Evolutionary conservation across 1,140 invertebrate genomes (phyloP).

Genomic region (Sminthurides bifidus): DNA sequence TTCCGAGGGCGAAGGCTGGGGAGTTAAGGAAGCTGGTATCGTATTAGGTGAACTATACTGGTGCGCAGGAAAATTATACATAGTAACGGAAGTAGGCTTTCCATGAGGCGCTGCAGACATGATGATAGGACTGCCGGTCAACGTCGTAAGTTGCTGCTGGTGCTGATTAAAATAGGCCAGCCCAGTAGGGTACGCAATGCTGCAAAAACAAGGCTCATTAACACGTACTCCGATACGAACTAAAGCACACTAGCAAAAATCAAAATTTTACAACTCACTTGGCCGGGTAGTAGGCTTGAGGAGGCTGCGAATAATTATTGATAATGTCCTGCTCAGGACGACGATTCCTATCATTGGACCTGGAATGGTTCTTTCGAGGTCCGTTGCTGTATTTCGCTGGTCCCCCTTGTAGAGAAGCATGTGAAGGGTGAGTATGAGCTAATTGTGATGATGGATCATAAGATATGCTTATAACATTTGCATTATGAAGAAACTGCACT

Average conservation of each 20-base stretch:
- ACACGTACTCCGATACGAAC: too few relatives aligned
- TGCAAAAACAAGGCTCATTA: too few relatives aligned
- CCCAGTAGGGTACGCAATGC: too few relatives aligned
- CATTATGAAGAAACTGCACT: constrained; percentile 4
- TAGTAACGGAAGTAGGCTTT: neutral
- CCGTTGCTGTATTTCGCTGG: neutral
- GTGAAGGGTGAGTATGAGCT: constrained; percentile 2
- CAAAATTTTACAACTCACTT: too few relatives aligned
- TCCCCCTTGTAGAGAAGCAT: neutral
- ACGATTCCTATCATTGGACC: neutral
- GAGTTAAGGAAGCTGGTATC: neutral
- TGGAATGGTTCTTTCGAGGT: neutral
- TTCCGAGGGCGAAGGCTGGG: neutral
- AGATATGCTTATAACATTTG: neutral
- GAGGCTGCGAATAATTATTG: constrained; percentile 3
- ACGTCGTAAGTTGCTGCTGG: constrained; percentile 18
- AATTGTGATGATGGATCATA: constrained; percentile 11
- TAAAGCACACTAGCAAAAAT: too few relatives aligned
- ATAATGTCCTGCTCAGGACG: neutral
- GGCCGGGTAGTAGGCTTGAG: constrained; percentile 1
- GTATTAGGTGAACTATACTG: constrained; percentile 1
- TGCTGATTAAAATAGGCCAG: constrained; percentile 15
- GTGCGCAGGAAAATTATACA: neutral
- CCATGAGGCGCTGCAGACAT: constrained; percentile 12
- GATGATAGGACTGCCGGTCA: constrained; percentile 25